Conservation (phyloP, 2,797 vertebrate genomes). For the Pagetopsis macropterus region DNA sequence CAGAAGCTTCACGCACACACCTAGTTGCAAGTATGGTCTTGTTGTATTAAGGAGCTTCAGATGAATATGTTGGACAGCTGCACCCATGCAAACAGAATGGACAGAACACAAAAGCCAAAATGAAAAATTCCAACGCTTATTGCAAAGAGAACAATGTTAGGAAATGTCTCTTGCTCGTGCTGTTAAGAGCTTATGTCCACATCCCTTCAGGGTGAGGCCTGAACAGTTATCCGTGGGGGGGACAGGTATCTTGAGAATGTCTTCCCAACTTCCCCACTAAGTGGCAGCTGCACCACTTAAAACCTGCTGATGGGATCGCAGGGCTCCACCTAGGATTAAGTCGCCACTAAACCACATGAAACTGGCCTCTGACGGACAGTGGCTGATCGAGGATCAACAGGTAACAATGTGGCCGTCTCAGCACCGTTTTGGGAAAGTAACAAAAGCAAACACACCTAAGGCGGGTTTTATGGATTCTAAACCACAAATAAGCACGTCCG, state of each 20-base stretch:
- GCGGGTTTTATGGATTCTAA: conserved; percentile 75
- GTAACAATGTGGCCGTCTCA: conserved; percentile 62
- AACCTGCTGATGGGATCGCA: conserved; percentile 44
- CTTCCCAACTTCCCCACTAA: conserved; percentile 49
- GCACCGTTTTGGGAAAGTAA: conserved; percentile 70
- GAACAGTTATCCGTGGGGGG: conserved; percentile 30
- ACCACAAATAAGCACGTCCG: conserved; percentile 77
- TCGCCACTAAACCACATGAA: conserved; percentile 52
- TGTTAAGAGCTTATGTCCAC: conserved; percentile 34
- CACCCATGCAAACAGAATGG: not conserved
- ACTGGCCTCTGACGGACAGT: conserved; percentile 51
- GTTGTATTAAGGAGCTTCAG: conserved; percentile 23
- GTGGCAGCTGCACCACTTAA: conserved; percentile 56
- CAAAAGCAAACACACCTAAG: conserved; percentile 80
- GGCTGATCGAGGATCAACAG: conserved; percentile 68
- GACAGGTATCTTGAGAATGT: conserved; percentile 53
- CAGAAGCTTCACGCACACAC: conserved; percentile 2
- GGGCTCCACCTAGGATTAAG: conserved; percentile 58
- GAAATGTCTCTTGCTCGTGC: not conserved
- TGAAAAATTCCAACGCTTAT: not conserved
- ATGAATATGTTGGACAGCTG: not conserved
- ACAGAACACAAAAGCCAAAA: conserved; percentile 3
- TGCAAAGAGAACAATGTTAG: not conserved
- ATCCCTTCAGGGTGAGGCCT: conserved; percentile 26
- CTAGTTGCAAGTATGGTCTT: conserved; percentile 10